These are phyloP conservation scores for Meta bourneti DNA, from an alignment of 2,888 invertebrate species.

Conservation along the genomic window DNA sequence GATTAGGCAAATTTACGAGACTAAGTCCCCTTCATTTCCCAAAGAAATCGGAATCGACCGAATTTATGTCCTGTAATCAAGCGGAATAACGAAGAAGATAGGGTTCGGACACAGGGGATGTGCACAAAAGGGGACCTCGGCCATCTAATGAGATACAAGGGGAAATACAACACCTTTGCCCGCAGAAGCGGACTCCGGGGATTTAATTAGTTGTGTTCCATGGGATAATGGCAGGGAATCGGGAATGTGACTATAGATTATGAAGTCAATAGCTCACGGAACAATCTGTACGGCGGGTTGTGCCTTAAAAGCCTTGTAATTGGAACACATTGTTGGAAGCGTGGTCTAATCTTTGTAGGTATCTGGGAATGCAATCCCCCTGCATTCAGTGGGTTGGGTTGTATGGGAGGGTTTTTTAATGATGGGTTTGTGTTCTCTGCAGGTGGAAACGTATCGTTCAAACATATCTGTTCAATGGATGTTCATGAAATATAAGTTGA, in stretches of 20 bases:
- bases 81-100: slow-evolving; percentile 69
- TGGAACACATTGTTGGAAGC: slow-evolving; percentile 55
- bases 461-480: neutral
- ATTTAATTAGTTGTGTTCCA: slow-evolving; percentile 74
- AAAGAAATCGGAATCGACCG: slow-evolving; percentile 26
- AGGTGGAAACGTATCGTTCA: neutral
- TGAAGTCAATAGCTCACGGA: slow-evolving; percentile 57
- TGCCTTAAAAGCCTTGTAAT: slow-evolving; percentile 70
- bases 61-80: slow-evolving; percentile 59
- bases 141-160: slow-evolving; percentile 52
- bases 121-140: neutral
- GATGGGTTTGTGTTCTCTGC: neutral
- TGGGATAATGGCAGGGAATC: slow-evolving; percentile 23
- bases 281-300: neutral
- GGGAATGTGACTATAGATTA: slow-evolving; percentile 19
- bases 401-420: neutral
- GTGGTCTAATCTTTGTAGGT: slow-evolving; percentile 45
- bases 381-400: neutral
- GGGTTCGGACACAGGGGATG: neutral
- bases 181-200: slow-evolving; percentile 40
- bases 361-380: neutral
- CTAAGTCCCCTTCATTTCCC: neutral
- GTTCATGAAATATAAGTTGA: too few relatives aligned
- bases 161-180: slow-evolving; percentile 63
- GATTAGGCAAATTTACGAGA: slow-evolving; percentile 66